Base-by-base conservation (phyloP, 2,797 vertebrate species). In the Sebastes vulpes region DNA sequence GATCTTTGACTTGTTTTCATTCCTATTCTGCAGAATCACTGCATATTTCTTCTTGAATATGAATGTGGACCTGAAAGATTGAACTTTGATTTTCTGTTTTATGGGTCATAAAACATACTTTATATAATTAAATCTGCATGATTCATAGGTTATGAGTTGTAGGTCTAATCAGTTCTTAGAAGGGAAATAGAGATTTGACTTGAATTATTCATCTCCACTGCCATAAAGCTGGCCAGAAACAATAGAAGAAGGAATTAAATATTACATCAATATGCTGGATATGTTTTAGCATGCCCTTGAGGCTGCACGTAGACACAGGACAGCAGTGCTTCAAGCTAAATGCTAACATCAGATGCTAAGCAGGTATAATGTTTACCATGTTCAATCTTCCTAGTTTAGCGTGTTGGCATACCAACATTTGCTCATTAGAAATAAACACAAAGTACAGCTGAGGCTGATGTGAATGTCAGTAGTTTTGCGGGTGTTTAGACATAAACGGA, bases 1-100 rank as follows among this genome's bases (percentile, higher is more conserved):
- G 18, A 58, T 70, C 50, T 74, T 82, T 25, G 70, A 77, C 48
- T 65, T 67, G 26, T 80, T 83, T 65, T 84, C 46, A 65, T 81
- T 72, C 14, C 2, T 59, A 3, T 56, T 26, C 29, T 80, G 63
- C 21, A 28, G 28, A 48, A 11, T 71, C 26, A n/a, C n/a, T 52
- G 18, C 14, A 3, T 8, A 4, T 65, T 79, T 72, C 2, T 50
- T 65, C 58, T 42, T 54, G 6, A 53, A 59, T 29, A 48, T 68
- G 5, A 54, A 71, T 29, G 5, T 46, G 31, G 3, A 23, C 11
- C 18, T 20, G 20, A 32, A 32, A 29, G 26, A 58, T 10, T 29
- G n/a, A 38, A 26, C 65, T 59, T 74, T 63, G 20, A 71, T 67
- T 42, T 75, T 73, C 23, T 59, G 12, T 75, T 72, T n/a, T 11